Base-by-base conservation (phyloP, 2,113 vertebrate genomes). In the Nicator chloris region DNA sequence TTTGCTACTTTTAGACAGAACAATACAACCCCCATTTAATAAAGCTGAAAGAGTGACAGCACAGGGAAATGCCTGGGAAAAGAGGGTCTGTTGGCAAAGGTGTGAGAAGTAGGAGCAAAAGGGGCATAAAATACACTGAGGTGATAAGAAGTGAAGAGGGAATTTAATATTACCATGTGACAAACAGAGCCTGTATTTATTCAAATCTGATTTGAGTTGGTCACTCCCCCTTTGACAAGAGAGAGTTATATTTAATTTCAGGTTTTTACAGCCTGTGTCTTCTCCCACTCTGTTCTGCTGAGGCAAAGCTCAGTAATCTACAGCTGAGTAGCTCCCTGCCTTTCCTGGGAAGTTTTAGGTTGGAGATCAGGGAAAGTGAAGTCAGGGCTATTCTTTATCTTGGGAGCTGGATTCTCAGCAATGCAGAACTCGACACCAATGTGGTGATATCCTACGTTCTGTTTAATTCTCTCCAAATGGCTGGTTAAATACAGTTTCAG, bases 351-450 rank as follows among this genome's bases (percentile, higher is more conserved):
- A 77, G 27, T 8, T 22, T 37, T 27, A 60, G 17, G 31, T 8
- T 60, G 27, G 12, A 0, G 3, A 7, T 69, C 15, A 53, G 63
- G 33, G 2, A 37, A n/a, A n/a, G n/a, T n/a, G n/a, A n/a, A n/a
- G n/a, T n/a, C n/a, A n/a, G n/a, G n/a, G n/a, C n/a, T n/a, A n/a
- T n/a, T n/a, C n/a, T n/a, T n/a, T n/a, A n/a, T n/a, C n/a, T n/a
- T n/a, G n/a, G n/a, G n/a, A n/a, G n/a, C n/a, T n/a, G n/a, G n/a
- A n/a, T n/a, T n/a, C n/a, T n/a, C n/a, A n/a, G n/a, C n/a, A n/a
- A n/a, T n/a, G n/a, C n/a, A n/a, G n/a, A n/a, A n/a, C n/a, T n/a
- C n/a, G n/a, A n/a, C n/a, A n/a, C n/a, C n/a, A n/a, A n/a, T n/a
- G n/a, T n/a, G n/a, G n/a, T n/a, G n/a, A n/a, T n/a, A n/a, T n/a